phyloP scores from a whole-genome alignment of 2,113 vertebrate genomes.

The Ammodytes marinus region DNA sequence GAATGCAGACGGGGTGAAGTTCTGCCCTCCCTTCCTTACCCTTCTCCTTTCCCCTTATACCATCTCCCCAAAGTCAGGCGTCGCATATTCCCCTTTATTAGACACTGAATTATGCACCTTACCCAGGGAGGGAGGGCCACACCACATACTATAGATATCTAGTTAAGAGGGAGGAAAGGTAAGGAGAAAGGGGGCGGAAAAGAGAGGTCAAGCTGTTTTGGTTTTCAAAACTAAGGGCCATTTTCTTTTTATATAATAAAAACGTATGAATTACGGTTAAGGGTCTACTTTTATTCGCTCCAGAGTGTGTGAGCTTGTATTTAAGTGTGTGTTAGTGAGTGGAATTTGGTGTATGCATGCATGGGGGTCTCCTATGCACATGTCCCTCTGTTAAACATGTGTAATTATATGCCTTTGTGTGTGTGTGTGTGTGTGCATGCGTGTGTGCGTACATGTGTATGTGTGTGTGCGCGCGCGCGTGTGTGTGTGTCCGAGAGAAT shows the following conservation, averaged over 20 bases:
- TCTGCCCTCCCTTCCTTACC: slow-evolving; percentile 18
- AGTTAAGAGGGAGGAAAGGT: slow-evolving; percentile 49
- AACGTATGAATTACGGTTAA: slow-evolving; percentile 25
- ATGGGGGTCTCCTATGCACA: neutral
- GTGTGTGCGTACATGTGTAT: slow-evolving; percentile 13
- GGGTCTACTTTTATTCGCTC: slow-evolving; percentile 41
- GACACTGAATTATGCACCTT: slow-evolving; percentile 62
- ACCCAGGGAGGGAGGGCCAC: slow-evolving; percentile 28
- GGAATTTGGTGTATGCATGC: neutral
- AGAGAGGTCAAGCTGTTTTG: slow-evolving; percentile 65
- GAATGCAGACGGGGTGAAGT: slow-evolving; percentile 61
- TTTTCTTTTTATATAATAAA: slow-evolving; percentile 43
- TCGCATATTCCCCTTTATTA: slow-evolving; percentile 62
- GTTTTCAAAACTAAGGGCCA: slow-evolving; percentile 51
- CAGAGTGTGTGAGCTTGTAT: slow-evolving; percentile 7
- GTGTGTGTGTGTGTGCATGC: slow-evolving; percentile 19
- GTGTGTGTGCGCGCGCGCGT: slow-evolving; percentile 2
- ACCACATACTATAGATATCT: slow-evolving; percentile 37
- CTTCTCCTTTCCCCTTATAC: slow-evolving; percentile 33
- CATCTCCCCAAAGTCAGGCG: slow-evolving; percentile 57
- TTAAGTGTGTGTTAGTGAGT: slow-evolving; percentile 23
- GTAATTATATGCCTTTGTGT: slow-evolving; percentile 27
- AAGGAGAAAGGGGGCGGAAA: slow-evolving; percentile 15
- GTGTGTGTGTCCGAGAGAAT: slow-evolving; percentile 37
- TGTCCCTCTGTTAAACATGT: slow-evolving; percentile 17